These are phyloP conservation scores for Spea bombifrons DNA, from an alignment of 2,113 vertebrate genomes.

Conservation along the genomic window DNA sequence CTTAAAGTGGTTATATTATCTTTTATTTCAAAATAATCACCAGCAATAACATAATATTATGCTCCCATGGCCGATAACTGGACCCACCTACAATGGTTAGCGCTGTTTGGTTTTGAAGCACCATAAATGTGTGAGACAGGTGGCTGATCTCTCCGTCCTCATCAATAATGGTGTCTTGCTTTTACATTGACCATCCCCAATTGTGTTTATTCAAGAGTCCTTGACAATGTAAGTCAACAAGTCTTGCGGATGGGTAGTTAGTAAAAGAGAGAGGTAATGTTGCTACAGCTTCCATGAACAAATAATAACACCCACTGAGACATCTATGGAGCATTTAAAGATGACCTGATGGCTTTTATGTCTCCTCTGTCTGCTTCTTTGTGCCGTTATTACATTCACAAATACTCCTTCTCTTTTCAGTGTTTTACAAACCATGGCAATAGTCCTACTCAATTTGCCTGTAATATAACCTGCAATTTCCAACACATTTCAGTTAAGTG, in stretches of 20 bases:
- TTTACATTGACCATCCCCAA: neutral
- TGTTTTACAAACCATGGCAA: conserved; percentile 50
- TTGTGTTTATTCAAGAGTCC: conserved; percentile 25
- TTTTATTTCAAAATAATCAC: neutral
- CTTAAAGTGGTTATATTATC: neutral
- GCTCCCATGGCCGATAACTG: neutral
- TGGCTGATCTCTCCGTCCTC: neutral
- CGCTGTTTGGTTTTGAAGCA: neutral
- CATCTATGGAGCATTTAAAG: conserved; percentile 54
- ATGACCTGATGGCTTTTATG: conserved; percentile 56
- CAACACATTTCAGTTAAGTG: conserved; percentile 63
- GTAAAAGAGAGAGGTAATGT: conserved; percentile 53
- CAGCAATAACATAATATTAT: neutral
- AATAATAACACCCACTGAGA: conserved; percentile 56
- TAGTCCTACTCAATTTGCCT: conserved; percentile 57
- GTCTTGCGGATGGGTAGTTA: conserved; percentile 66
- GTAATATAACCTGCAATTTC: conserved; percentile 64
- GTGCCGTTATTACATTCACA: conserved; percentile 49
- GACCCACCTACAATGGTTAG: neutral
- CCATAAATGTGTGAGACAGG: neutral
- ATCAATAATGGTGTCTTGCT: neutral
- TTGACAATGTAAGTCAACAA: conserved; percentile 54
- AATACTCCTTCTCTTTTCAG: conserved; percentile 44
- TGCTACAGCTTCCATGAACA: conserved; percentile 39
- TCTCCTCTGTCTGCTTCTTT: conserved; percentile 38